Evolutionary conservation across 2,797 vertebrate genomes (phyloP), one percentile per base, ranked within the genome.

Genomic region (Xiphorhynchus erythropygius): DNA sequence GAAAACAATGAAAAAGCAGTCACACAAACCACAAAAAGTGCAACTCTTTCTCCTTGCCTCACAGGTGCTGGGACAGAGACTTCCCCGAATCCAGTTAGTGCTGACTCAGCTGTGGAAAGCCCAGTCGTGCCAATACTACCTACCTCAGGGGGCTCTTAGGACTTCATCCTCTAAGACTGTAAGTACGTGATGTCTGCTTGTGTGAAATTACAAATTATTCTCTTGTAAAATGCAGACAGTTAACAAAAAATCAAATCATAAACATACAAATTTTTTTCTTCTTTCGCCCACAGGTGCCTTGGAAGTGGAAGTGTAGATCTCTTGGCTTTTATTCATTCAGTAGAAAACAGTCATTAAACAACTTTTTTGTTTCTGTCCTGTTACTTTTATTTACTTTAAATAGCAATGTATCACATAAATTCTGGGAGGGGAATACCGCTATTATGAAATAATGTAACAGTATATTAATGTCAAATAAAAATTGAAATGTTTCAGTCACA

Each of bases 261-360:
- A 75, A 42, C 11, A 21, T 18, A 17, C 5, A 91, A 41, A 56
- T 53, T 57, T 76, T 77, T 79, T 47, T 22, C 62, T 86, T 69
- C 30, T 95, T 96, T 95, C 5, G 16, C 46, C 47, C 80, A 75
- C 85, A 97, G 95, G 44, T 89, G 4, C 64, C 70, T 57, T 33
- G 46, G 44, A 85, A 32, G 57, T 11, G 4, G 18, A 65, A 82
- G 47, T 3, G 4, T 0, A 50, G 49, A 67, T 46, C 24, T 46
- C 35, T 30, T 21, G 19, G 27, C 19, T 65, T 62, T 77, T 64
- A 21, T 83, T 60, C 4, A 23, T 33, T 77, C 52, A 4, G 8
- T 15, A 70, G n/a, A 39, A 52, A 62, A 27, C 1, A 2, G 18
- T 24, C 30, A 30, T 74, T 59, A 75, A 90, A 52, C 12, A 23